Evolutionary conservation across 2,888 invertebrate genomes (phyloP), one percentile per base, ranked within the genome.

Genomic region (Acanthosepion esculentum): DNA sequence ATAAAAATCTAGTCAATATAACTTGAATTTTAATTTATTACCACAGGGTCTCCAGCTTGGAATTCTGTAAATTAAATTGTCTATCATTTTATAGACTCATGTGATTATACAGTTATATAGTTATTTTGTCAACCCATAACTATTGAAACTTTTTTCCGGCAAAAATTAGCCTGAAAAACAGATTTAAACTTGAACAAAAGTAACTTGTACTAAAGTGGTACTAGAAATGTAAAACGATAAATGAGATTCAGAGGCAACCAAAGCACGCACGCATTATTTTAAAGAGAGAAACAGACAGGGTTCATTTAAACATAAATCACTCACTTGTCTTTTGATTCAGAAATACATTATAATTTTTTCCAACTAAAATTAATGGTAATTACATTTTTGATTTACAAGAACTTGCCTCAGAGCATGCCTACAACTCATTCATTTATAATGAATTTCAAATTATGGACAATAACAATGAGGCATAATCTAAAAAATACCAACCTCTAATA

Each of bases 311-410:
- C n/a, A 33, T 78, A 33, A 78, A 78, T 78, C n/a, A 78, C 18
- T 33, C 78, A 78, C 18, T 78, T 78, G 78, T 78, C 78, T 78
- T 78, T 78, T 78, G 78, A 78, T 78, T 10, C n/a, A n/a, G 20
- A 78, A 78, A 78, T 3, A n/a, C 78, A 78, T 78, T 78, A 78
- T 78, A 15, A 78, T 78, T 78, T 78, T 78, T 78, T 78, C n/a
- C n/a, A 78, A 78, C 78, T 15, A 15, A 78, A 78, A n/a, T n/a
- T 78, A 78, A 78, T 78, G 78, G 78, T 78, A 78, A 78, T 78
- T 78, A n/a, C n/a, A 78, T 78, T 78, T 78, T 78, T 78, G 78
- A 78, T 78, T 59, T 59, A n/a, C n/a, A 78, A 78, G 78, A 78
- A 78, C 10, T 78, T 78, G 78, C 78, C 78, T 15, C n/a, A 78